A percentile compares a stretch with the other conserved stretches of the same genome.
These are phyloP conservation scores for Eleutherodactylus coqui DNA, from an alignment of 2,797 vertebrate genomes.

Conservation along the genomic window DNA sequence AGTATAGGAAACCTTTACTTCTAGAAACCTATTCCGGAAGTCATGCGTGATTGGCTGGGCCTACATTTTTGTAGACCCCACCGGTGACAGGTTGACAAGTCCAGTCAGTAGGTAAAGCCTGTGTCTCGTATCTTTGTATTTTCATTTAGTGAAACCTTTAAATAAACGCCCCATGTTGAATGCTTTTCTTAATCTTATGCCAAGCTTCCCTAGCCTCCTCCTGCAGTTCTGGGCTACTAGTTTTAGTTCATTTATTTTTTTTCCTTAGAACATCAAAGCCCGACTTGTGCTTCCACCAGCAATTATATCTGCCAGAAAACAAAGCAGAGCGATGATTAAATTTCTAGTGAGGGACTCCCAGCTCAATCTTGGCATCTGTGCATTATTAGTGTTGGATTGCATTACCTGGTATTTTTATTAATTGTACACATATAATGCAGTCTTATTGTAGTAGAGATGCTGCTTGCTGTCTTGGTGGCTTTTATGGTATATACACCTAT, in stretches of 20 bases:
- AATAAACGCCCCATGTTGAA: background rate
- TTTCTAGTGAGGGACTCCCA: conserved; percentile 19
- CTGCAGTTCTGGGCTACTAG: conserved; percentile 44
- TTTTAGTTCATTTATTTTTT: conserved; percentile 36
- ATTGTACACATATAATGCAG: background rate
- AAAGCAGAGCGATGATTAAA: conserved; percentile 13
- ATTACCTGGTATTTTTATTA: background rate
- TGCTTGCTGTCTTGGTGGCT: background rate
- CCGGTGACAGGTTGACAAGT: background rate
- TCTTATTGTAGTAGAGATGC: no score
- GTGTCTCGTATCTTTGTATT: background rate
- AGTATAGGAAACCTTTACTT: no score
- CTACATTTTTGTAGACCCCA: background rate
- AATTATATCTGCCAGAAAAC: conserved; percentile 56
- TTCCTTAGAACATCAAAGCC: background rate
- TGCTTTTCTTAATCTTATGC: conserved; percentile 68
- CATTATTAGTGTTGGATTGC: background rate
- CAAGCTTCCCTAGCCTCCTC: conserved; percentile 57
- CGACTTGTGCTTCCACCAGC: conserved; percentile 41
- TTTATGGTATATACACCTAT: background rate
- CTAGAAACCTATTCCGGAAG: background rate
- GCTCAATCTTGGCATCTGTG: background rate
- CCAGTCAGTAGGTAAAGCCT: background rate
- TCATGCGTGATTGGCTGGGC: background rate
- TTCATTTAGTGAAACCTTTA: background rate